Percentiles rank a stretch among this genome's conserved stretches.
Conservation (phyloP, 2,888 invertebrate genomes). For the Ophion obscuratus region DNA sequence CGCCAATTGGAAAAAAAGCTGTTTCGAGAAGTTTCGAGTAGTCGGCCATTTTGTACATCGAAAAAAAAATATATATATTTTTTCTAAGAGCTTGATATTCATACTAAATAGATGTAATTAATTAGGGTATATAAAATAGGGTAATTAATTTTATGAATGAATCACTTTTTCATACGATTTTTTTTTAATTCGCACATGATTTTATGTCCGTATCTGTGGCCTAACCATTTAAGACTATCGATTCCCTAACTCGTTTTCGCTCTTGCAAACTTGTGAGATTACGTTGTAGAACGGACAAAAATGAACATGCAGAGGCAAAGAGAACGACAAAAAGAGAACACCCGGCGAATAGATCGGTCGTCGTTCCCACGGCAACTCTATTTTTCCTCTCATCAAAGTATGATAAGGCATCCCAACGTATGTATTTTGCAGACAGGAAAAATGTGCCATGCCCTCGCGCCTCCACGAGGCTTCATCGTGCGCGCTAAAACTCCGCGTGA, state of each 20-base stretch:
- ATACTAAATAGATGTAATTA: too few relatives aligned
- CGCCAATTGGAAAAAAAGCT: too few relatives aligned
- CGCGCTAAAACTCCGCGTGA: constrained; percentile 15
- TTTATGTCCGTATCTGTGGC: too few relatives aligned
- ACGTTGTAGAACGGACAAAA: constrained; percentile 21
- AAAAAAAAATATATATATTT: too few relatives aligned
- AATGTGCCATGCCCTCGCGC: constrained; percentile 12
- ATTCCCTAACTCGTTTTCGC: constrained; percentile 43
- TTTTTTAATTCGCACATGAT: too few relatives aligned
- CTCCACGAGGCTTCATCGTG: constrained; percentile 11
- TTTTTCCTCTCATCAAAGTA: constrained; percentile 56
- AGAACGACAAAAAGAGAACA: constrained; percentile 12
- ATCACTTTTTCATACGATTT: too few relatives aligned
- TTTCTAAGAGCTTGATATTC: too few relatives aligned
- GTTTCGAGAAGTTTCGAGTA: too few relatives aligned
- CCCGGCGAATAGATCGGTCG: too few relatives aligned
- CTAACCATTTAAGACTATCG: not conserved
- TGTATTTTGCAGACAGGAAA: constrained; percentile 32
- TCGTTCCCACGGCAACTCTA: not conserved
- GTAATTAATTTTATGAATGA: too few relatives aligned
- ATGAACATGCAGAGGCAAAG: not conserved
- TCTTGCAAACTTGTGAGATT: constrained; percentile 43
- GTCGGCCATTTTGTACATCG: too few relatives aligned
- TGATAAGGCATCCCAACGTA: constrained; percentile 41
- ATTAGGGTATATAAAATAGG: too few relatives aligned